A percentile compares a stretch with the other conserved stretches of the same genome.
phyloP scores from a whole-genome alignment of 1,140 invertebrate genomes.

The Dendroctonus ponderosae region DNA sequence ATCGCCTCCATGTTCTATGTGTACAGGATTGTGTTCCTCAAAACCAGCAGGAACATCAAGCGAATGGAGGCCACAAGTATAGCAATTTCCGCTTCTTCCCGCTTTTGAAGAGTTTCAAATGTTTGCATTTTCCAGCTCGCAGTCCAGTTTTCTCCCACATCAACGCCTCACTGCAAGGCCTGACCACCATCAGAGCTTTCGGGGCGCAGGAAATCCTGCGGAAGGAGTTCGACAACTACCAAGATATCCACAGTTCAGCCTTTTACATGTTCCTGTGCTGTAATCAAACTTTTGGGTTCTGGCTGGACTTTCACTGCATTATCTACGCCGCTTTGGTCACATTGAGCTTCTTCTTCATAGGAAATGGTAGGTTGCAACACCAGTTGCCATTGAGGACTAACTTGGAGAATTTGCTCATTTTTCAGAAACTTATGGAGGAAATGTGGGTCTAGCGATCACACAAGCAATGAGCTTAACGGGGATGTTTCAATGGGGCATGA shows the following conservation, averaged over 20 bases:
- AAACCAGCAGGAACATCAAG: constrained; percentile 81
- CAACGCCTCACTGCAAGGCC: constrained; percentile 82
- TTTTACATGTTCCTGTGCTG: constrained; percentile 65
- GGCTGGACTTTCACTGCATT: constrained; percentile 75
- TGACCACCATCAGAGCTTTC: constrained; percentile 87
- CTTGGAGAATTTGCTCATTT: constrained; percentile 5
- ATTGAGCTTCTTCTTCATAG: constrained; percentile 67
- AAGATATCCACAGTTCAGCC: constrained; percentile 65
- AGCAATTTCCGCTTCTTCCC: background rate
- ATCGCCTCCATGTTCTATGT: constrained; percentile 61
- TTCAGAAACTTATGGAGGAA: constrained; percentile 52
- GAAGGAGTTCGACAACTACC: constrained; percentile 49
- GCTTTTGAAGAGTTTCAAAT: background rate
- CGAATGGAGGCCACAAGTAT: constrained; percentile 86
- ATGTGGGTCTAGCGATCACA: constrained; percentile 60
- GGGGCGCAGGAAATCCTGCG: constrained; percentile 65
- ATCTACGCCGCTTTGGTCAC: constrained; percentile 70
- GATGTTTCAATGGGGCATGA: constrained; percentile 72
- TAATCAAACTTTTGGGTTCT: constrained; percentile 70
- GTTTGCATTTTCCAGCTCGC: constrained; percentile 54
- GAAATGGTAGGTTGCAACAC: constrained; percentile 51
- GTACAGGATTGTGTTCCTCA: constrained; percentile 75
- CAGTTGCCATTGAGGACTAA: background rate
- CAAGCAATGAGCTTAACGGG: constrained; percentile 59
- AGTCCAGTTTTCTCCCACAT: constrained; percentile 87